Evolutionary conservation across 2,797 vertebrate genomes (phyloP).

Genomic region (Channallabes apus): DNA sequence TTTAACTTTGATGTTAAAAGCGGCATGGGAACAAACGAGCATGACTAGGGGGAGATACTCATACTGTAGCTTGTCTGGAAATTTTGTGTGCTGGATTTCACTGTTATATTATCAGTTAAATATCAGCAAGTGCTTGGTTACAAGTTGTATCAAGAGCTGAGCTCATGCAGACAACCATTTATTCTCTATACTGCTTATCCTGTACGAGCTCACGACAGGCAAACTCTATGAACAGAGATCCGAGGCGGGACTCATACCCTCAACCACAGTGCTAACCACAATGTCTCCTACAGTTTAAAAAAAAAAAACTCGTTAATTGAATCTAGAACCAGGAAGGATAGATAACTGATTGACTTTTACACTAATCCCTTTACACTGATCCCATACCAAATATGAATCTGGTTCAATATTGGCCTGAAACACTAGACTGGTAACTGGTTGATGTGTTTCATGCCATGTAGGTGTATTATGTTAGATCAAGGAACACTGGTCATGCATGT

Average conservation of each 20-base stretch:
- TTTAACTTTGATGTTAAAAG: neutral
- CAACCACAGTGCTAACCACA: no score
- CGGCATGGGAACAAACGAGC: neutral
- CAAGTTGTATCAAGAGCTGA: neutral
- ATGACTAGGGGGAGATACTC: neutral
- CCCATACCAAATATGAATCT: neutral
- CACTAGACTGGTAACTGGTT: neutral
- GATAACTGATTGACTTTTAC: neutral
- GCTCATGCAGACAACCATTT: neutral
- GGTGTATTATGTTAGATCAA: neutral
- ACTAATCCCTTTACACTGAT: neutral
- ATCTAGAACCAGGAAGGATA: neutral
- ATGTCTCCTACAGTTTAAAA: no score
- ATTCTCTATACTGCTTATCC: no score
- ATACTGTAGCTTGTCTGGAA: no score
- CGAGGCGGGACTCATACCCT: no score
- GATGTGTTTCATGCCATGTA: neutral
- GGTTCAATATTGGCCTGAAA: neutral
- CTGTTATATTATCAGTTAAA: neutral
- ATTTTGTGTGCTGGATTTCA: neutral
- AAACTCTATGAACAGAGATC: no score
- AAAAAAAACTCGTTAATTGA: no score
- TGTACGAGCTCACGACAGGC: no score
- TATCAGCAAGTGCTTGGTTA: neutral
- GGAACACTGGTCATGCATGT: neutral